phyloP scores from a whole-genome alignment of 2,113 vertebrate genomes.

The Prietella phreatophila region DNA sequence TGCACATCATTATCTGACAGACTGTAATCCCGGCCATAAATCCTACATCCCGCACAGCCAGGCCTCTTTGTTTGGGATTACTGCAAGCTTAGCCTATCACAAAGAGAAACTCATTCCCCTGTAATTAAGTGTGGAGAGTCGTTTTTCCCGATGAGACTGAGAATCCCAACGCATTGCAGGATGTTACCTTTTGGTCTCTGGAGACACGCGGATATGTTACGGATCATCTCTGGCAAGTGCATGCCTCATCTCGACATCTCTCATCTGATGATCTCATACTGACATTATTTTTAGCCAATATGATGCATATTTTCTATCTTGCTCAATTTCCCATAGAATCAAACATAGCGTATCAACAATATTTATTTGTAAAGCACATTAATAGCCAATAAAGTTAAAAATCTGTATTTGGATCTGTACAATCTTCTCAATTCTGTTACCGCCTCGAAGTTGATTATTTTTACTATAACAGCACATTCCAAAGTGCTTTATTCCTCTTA shows the following conservation, averaged over 20 bases:
- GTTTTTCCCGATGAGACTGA: constrained; percentile 88
- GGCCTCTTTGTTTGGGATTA: constrained; percentile 99
- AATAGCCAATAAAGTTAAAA: not conserved
- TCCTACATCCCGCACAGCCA: constrained; percentile 92
- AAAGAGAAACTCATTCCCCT: constrained; percentile 96
- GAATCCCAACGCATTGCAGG: constrained; percentile 72
- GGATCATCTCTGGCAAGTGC: not conserved
- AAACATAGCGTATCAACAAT: not conserved
- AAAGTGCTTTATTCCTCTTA: not conserved
- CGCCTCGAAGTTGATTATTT: not conserved
- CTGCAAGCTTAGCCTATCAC: constrained; percentile 97
- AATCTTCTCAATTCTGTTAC: not conserved
- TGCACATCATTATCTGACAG: constrained; percentile 92
- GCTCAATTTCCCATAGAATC: not conserved
- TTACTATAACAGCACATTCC: not conserved
- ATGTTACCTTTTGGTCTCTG: constrained; percentile 62
- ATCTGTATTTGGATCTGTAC: not conserved
- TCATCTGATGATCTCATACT: constrained; percentile 6
- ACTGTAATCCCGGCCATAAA: constrained; percentile 91
- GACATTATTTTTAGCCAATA: not conserved
- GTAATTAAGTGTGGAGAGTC: constrained; percentile 99
- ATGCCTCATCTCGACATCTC: constrained; percentile 5
- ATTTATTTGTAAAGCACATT: not conserved
- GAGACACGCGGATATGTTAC: constrained; percentile 33
- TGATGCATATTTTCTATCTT: not conserved